A percentile compares a stretch with the other conserved stretches of the same genome.
These are phyloP conservation scores for Augochlorella aurata DNA, from an alignment of 2,888 invertebrate genomes.

Conservation along the genomic window DNA sequence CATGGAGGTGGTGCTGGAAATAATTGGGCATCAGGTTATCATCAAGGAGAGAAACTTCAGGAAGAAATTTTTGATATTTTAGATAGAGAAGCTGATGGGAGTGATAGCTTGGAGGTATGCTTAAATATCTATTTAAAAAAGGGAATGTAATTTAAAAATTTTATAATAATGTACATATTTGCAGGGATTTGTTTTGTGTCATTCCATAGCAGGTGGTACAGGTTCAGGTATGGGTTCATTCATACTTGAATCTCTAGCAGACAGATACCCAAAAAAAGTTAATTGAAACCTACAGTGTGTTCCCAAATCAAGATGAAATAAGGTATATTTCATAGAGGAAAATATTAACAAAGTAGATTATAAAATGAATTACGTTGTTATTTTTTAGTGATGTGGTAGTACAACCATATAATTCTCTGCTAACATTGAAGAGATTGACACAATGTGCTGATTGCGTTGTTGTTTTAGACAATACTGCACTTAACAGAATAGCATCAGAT, in stretches of 20 bases:
- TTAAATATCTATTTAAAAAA: constrained; percentile 5
- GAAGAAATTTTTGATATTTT: constrained; percentile 99
- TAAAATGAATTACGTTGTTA: constrained; percentile 35
- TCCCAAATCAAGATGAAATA: constrained; percentile 98
- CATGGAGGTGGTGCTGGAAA: constrained; percentile 99
- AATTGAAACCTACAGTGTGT: constrained; percentile 99
- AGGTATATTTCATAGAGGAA: constrained; percentile 83
- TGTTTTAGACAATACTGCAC: constrained; percentile 98
- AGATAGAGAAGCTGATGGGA: constrained; percentile 98
- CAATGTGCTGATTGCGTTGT: constrained; percentile 98
- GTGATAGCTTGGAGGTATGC: constrained; percentile 95
- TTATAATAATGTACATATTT: constrained; percentile 42
- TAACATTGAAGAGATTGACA: constrained; percentile 96
- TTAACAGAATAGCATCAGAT: constrained; percentile 96
- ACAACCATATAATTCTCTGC: constrained; percentile 97
- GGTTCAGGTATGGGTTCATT: constrained; percentile 99
- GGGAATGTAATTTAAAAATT: background rate
- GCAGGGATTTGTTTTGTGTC: constrained; percentile 97
- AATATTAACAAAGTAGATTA: constrained; percentile 1
- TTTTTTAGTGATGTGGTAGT: constrained; percentile 94
- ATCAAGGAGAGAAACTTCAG: constrained; percentile 94
- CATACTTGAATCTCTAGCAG: constrained; percentile 93
- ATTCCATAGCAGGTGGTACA: constrained; percentile 99
- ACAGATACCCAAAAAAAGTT: constrained; percentile 98
- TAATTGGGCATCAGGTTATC: constrained; percentile 99